Evolutionary conservation across 1,140 invertebrate genomes (phyloP), one percentile per base, ranked within the genome.

Genomic region (Olivierus martensii): DNA sequence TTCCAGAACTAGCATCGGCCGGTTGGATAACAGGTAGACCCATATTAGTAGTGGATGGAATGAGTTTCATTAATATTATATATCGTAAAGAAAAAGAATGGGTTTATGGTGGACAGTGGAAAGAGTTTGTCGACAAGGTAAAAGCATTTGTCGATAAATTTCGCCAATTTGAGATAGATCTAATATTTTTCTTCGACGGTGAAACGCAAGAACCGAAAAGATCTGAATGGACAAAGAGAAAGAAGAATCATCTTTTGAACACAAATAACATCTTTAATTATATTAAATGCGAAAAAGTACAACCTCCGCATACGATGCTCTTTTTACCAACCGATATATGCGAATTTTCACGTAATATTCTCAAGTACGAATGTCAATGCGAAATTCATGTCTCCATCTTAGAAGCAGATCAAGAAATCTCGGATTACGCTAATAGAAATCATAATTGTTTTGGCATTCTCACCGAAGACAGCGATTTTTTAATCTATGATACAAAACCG

Each of bases 161-260:
- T 44, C 48, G 46, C 14, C 47, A 41, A 2, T 35, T 66, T 11
- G 63, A 61, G 6, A 58, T 65, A 12, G 53, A 59, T n/a, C 47
- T 69, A 7, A 64, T 70, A 2, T 65, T 70, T 45, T 70, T 66
- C 55, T 70, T 67, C 56, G 68, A 68, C 60, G 68, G 68, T 10
- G 60, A 63, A 28, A 63, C 65, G 21, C 48, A 60, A 47, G 55
- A 60, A 37, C 43, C 53, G 17, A 70, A 70, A 56, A 51, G 64
- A 7, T 54, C 56, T 34, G 61, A 59, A 3, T 70, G 68, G 67
- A 60, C 65, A 14, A 57, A 63, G 37, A 51, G 68, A 18, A 51
- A 66, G 14, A 41, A 63, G 15, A 55, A 57, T 41, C 65, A 59
- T 34, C 18, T 65, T n/a, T 51, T 59, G 34, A 57, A 62, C 46